Base-by-base conservation (phyloP, 2,113 vertebrate species). In the Oreocharis arfaki region DNA sequence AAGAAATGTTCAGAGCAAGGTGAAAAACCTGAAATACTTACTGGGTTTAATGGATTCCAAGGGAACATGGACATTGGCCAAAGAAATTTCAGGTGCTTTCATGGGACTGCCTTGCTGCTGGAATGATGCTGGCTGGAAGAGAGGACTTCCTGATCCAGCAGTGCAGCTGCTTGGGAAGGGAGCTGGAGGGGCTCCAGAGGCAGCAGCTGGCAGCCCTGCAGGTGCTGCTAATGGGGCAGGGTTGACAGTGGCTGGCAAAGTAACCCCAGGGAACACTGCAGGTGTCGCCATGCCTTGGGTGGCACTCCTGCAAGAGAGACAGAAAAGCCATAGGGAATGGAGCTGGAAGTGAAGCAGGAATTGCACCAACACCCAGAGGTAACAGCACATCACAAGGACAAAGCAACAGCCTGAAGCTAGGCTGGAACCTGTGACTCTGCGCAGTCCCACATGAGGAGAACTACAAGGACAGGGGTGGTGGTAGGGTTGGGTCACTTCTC, bases 41-140 rank as follows among this genome's bases (percentile, higher is more conserved):
- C 99, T 99, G 89, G 99, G 99, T 90, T 98, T 99, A 95, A 99
- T 99, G 39, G 98, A 97, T 55, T 99, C 99, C 98, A 99, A 92
- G 39, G 99, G 98, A 32, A 99, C 98, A 1, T 98, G 98, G 70
- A 99, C 98, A 44, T 98, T 98, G 94, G 98, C 95, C 93, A 99
- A 97, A 61, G 99, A 99, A 70, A 98, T 97, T 50, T 98, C 98
- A 10, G 98, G 85, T 61, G 91, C 97, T 87, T 98, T 98, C 88
- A 93, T 20, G 30, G 98, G 98, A 84, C 98, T 98, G 91, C 98
- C 95, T 76, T 98, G 98, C 79, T 98, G 96, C 90, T 98, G 98
- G 76, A 98, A 98, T 4, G 97, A 97, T 22, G 97, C 76, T 0
- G 98, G 97, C 85, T 98, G 98, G 83, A 99, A 98, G 65, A 98